Evolutionary conservation across 1,140 invertebrate genomes (phyloP).

Genomic region (Eueides isabella): DNA sequence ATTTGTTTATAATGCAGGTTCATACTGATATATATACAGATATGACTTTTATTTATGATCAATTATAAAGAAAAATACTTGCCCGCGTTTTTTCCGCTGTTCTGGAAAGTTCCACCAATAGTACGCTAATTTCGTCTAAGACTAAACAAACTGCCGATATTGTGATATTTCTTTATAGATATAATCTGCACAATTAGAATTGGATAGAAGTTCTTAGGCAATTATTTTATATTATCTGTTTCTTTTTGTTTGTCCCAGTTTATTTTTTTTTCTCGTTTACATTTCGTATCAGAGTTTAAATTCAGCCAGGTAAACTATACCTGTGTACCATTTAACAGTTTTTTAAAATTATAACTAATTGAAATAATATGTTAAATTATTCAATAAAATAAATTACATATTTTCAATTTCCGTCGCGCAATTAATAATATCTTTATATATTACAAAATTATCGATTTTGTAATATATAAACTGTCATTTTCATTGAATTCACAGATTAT

Average conservation of each 20-base stretch:
- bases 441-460: too few relatives aligned
- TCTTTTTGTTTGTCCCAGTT: neutral
- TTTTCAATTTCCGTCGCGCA: neutral
- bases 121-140: constrained; percentile 31
- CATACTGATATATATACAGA: constrained; percentile 34
- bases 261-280: neutral
- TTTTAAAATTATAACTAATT: too few relatives aligned
- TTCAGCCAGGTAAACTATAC: too few relatives aligned
- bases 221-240: neutral
- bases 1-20: constrained; percentile 53
- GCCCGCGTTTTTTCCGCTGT: constrained; percentile 31
- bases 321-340: too few relatives aligned
- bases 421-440: neutral
- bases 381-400: too few relatives aligned
- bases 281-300: neutral
- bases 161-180: constrained; percentile 60
- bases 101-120: constrained; percentile 23
- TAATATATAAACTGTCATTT: neutral
- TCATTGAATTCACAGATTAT: neutral
- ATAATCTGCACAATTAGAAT: constrained; percentile 23
- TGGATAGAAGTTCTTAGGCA: constrained; percentile 22
- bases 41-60: constrained; percentile 29
- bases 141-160: constrained; percentile 58
- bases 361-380: too few relatives aligned
- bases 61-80: constrained; percentile 41